Base-by-base conservation (phyloP, 2,797 vertebrate species). In the Toxotes lorentzi region DNA sequence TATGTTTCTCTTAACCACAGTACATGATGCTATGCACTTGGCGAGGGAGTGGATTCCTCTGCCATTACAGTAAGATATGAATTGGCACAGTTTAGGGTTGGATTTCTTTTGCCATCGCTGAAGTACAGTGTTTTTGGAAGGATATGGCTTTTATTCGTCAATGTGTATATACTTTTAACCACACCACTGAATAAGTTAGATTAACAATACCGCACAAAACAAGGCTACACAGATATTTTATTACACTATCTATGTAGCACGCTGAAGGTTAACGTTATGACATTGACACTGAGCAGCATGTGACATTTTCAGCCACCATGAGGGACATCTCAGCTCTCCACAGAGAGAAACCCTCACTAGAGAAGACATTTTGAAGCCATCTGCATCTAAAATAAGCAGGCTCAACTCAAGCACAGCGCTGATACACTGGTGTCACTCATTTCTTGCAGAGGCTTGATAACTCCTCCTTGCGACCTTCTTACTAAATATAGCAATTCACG, bases 401-500 rank as follows among this genome's bases (percentile, higher is more conserved):
- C 79, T 69, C 43, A 56, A 61, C 80, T 77, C 63, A 56, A 70
- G 75, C 68, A 34, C 76, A 32, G 47, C 81, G 73, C 83, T 77
- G 82, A 89, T 82, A 61, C 70, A 65, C 65, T 86, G 85, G 92
- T 93, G 92, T 90, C 86, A 84, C 81, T 84, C 81, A 79, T 84
- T 87, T 81, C 84, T 82, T 69, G 56, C 59, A 50, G 87, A 84
- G 74, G 76, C 67, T 90, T 72, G 78, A 84, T 82, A 91, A 90
- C 92, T 94, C 92, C 93, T 94, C 91, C 91, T 89, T 59, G 40
- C 83, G 94, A 94, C 94, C 94, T 93, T 95, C 92, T 95, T 95
- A 89, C 93, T 92, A 93, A 90, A 93, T 94, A 95, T 94, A 95
- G 92, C 83, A 69, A 63, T 88, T 87, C 84, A 74, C 79, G 77